Evolutionary conservation across 2,888 invertebrate genomes (phyloP).

Genomic region (Vanessa cardui): DNA sequence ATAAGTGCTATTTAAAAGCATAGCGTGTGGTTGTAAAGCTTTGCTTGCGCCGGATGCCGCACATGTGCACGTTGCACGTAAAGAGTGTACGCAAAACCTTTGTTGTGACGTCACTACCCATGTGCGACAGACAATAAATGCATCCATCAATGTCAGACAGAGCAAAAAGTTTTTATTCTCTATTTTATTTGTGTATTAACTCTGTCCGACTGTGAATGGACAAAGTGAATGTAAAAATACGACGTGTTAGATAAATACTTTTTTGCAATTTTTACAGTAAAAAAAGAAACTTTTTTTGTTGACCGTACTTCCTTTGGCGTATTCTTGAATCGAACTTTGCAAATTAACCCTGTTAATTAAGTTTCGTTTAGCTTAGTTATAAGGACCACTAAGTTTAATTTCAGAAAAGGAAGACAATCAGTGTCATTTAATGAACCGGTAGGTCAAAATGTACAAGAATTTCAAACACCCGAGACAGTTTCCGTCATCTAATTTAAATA

Average conservation of each 20-base stretch:
- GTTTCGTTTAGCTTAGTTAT: too few relatives aligned
- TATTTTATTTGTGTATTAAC: not conserved
- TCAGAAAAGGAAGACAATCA: too few relatives aligned
- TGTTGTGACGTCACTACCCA: slow-evolving; percentile 42
- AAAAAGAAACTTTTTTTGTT: too few relatives aligned
- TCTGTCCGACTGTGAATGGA: not conserved
- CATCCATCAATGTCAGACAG: slow-evolving; percentile 36
- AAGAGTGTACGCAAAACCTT: slow-evolving; percentile 37
- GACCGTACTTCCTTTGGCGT: too few relatives aligned
- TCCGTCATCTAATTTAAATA: too few relatives aligned
- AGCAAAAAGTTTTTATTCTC: slow-evolving; percentile 26
- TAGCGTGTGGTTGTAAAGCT: slow-evolving; percentile 46
- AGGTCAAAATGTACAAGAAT: too few relatives aligned
- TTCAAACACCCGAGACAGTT: too few relatives aligned
- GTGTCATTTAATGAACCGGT: too few relatives aligned
- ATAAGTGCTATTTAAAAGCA: slow-evolving; percentile 41
- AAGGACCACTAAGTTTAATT: too few relatives aligned
- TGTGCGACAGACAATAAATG: slow-evolving; percentile 27
- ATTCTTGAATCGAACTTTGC: too few relatives aligned
- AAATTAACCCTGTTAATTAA: too few relatives aligned
- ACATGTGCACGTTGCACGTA: slow-evolving; percentile 39
- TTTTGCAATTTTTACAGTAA: not conserved
- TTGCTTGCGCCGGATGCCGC: slow-evolving; percentile 37
- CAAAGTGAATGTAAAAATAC: too few relatives aligned
- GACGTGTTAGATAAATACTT: slow-evolving; percentile 12